Conservation (phyloP, 2,113 vertebrate genomes). For the Shinisaurus crocodilurus region DNA sequence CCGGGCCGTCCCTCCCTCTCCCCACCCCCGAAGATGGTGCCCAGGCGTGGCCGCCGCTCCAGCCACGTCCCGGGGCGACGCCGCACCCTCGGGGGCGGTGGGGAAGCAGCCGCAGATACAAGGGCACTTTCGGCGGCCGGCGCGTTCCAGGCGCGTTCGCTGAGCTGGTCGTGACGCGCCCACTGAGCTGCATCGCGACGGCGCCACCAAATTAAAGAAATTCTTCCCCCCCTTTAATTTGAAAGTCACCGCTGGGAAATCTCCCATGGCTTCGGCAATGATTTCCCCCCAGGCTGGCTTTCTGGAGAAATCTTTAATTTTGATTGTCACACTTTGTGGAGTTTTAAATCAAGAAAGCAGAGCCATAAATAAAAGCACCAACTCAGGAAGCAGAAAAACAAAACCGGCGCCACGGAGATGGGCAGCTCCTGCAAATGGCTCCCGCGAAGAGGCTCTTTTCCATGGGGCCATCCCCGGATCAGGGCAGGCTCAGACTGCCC, state of each 20-base stretch:
- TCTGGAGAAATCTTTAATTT: conserved; percentile 69
- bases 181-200: conserved; percentile 67
- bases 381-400: background rate
- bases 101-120: background rate
- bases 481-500: background rate
- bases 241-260: conserved; percentile 71
- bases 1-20: background rate
- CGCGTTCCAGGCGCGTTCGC: conserved; percentile 52
- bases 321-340: conserved; percentile 71
- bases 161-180: conserved; percentile 65
- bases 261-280: conserved; percentile 46
- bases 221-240: conserved; percentile 72
- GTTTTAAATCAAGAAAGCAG: conserved; percentile 57
- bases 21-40: no score
- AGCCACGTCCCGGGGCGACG: accelerated
- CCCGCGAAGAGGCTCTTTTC: background rate
- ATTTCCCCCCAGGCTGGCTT: conserved; percentile 69
- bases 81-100: background rate
- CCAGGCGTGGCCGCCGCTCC: accelerated
- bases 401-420: accelerated
- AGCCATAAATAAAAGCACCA: conserved; percentile 50
- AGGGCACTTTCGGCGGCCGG: background rate
- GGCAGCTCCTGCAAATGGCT: accelerated
- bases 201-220: conserved; percentile 62
- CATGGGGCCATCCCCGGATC: no score